phyloP scores from a whole-genome alignment of 2,888 invertebrate genomes.

The Mycalesis mineus region DNA sequence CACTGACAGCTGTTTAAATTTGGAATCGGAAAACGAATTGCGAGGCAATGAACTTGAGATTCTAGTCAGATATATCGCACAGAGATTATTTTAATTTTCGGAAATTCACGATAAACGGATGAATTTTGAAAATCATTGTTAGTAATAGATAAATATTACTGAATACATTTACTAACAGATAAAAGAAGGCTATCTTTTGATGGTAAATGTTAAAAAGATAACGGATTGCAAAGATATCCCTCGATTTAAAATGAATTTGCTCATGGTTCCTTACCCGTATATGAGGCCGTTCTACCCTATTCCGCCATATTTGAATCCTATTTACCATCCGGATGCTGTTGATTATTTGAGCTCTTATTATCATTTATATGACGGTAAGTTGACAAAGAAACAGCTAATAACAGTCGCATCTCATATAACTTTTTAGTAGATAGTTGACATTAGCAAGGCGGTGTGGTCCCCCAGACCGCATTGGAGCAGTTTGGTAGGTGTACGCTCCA shows the following conservation, averaged over 20 bases:
- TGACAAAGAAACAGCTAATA: background rate
- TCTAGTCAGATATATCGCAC: slow-evolving; percentile 2
- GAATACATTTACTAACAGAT: background rate
- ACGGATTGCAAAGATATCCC: background rate
- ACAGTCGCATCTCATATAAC: too few relatives aligned
- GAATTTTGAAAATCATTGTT: background rate
- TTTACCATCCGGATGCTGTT: slow-evolving; percentile 48
- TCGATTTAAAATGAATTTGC: slow-evolving; percentile 18
- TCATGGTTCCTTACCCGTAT: slow-evolving; percentile 30
- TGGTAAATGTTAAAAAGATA: background rate
- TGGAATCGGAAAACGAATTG: background rate
- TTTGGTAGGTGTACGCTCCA: too few relatives aligned
- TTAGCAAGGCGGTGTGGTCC: too few relatives aligned
- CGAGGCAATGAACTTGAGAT: background rate
- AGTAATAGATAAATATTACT: background rate
- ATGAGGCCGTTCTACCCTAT: slow-evolving; percentile 47
- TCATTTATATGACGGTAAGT: slow-evolving; percentile 66
- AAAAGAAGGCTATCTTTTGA: background rate
- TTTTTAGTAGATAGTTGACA: too few relatives aligned
- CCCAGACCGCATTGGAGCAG: too few relatives aligned
- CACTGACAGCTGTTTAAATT: slow-evolving; percentile 5
- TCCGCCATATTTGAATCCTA: slow-evolving; percentile 50
- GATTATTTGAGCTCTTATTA: slow-evolving; percentile 58
- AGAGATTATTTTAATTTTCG: background rate
- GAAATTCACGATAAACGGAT: slow-evolving; percentile 1